A percentile compares a stretch with the other conserved stretches of the same genome.
Evolutionary conservation across 2,113 vertebrate genomes (phyloP).

Genomic region (Parotia lawesii): DNA sequence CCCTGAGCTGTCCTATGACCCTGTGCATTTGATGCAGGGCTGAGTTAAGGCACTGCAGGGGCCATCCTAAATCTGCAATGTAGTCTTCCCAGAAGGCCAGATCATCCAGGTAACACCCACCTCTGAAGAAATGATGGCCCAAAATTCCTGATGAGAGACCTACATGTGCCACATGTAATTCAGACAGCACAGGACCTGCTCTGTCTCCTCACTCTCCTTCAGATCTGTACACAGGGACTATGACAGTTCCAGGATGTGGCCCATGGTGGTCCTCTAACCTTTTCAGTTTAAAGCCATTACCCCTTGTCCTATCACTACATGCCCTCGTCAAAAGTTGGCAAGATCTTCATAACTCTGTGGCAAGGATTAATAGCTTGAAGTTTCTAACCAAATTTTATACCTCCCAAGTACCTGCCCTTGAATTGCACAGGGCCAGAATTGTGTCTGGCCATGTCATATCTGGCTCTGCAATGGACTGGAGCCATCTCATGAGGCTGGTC

Average conservation of each 20-base stretch:
- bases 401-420: neutral
- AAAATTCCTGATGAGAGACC: neutral
- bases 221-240: rapidly evolving
- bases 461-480: neutral
- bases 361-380: neutral
- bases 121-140: neutral
- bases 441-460: neutral
- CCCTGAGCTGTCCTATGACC: neutral
- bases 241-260: neutral
- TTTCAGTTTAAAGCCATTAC: neutral
- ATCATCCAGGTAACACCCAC: neutral
- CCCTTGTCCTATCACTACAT: neutral
- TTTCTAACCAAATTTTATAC: neutral
- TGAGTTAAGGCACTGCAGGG: neutral
- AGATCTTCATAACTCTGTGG: neutral
- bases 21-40: neutral
- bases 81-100: neutral
- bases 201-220: neutral
- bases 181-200: neutral
- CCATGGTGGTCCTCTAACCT: neutral
- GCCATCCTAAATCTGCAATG: neutral
- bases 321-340: neutral
- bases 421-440: neutral
- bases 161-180: neutral
- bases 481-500: neutral